phyloP scores from a whole-genome alignment of 2,888 invertebrate species.

The Clepsis dumicolana region DNA sequence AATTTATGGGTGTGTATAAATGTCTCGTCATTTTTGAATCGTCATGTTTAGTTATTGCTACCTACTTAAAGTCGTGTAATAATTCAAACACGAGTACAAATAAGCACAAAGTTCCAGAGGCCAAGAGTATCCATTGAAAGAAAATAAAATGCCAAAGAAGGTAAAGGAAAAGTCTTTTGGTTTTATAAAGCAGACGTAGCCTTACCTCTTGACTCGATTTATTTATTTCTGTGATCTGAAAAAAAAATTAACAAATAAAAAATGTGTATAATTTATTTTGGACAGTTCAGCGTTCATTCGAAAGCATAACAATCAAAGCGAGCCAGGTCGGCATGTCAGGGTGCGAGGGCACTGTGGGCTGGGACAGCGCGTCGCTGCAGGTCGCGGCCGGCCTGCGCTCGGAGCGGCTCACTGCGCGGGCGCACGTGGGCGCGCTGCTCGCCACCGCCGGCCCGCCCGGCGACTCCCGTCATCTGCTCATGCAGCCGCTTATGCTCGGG shows the following conservation, averaged over 20 bases:
- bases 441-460: conserved; percentile 56
- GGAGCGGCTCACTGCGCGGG: conserved; percentile 56
- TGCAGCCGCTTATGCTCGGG: conserved; percentile 63
- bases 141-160: too few species aligned
- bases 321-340: conserved; percentile 64
- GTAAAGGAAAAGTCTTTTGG: too few species aligned
- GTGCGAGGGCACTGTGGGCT: conserved; percentile 59
- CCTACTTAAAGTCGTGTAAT: too few species aligned
- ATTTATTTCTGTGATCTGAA: too few species aligned
- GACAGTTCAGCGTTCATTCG: conserved; percentile 58
- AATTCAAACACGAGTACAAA: too few species aligned
- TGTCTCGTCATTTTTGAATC: neutral
- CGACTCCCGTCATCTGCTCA: conserved; percentile 58
- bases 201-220: too few species aligned
- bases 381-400: conserved; percentile 58
- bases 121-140: too few species aligned
- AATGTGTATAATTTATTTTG: neutral
- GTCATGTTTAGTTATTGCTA: neutral
- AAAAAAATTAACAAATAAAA: neutral
- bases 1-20: conserved; percentile 51
- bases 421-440: conserved; percentile 58
- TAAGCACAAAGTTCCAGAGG: too few species aligned
- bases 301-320: conserved; percentile 62
- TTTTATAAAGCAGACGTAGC: too few species aligned
- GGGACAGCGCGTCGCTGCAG: conserved; percentile 59